Conservation (phyloP, 2,113 vertebrate genomes). For the Alexandromys fortis region DNA sequence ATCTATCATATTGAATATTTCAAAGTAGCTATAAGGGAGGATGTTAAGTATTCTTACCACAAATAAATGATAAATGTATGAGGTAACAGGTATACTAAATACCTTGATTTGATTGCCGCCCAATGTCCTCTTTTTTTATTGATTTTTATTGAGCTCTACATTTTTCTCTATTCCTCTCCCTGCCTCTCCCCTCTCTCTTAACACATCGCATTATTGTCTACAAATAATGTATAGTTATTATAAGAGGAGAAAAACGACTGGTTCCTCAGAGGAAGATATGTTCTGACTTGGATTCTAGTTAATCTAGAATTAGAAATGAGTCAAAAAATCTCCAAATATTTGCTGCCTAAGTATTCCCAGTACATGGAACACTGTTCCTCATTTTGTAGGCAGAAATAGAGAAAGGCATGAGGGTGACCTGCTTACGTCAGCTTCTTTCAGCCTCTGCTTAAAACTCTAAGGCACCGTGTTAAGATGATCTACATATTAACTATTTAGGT, state of each 20-base stretch:
- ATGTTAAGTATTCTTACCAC: background rate
- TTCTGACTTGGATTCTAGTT: slow-evolving; percentile 51
- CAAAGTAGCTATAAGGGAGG: background rate
- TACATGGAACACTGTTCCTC: background rate
- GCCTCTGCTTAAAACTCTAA: slow-evolving; percentile 9
- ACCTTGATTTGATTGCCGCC: background rate
- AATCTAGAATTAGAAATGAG: slow-evolving; percentile 53
- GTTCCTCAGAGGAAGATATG: background rate
- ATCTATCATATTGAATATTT: background rate
- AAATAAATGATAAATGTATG: background rate
- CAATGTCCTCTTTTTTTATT: background rate
- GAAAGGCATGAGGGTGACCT: background rate
- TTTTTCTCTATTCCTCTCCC: no score
- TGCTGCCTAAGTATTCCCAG: background rate
- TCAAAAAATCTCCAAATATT: slow-evolving; percentile 52
- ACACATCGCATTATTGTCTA: background rate
- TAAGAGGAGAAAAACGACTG: slow-evolving; percentile 33
- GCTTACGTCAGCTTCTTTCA: background rate
- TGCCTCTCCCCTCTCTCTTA: background rate
- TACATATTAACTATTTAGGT: slow-evolving; percentile 16
- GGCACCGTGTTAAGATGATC: background rate
- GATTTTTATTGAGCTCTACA: no score
- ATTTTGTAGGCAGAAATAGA: slow-evolving; percentile 22
- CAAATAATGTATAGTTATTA: background rate
- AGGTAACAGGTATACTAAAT: background rate